Conservation (phyloP, 1,140 invertebrate species). For the Trichogramma pretiosum region DNA sequence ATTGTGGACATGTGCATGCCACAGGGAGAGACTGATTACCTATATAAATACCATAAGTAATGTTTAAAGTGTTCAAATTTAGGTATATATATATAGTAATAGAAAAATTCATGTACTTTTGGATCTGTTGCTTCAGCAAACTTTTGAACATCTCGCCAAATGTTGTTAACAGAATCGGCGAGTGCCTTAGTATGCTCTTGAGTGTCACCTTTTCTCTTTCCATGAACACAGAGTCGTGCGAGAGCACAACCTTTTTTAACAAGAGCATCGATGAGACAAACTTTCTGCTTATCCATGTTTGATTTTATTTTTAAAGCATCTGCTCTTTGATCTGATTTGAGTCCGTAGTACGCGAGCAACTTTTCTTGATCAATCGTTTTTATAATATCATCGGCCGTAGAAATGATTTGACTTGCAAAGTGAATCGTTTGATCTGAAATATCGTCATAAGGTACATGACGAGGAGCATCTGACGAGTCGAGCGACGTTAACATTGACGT, state of each 20-base stretch:
- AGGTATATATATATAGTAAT: constrained; percentile 11
- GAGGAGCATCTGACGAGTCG: constrained; percentile 49
- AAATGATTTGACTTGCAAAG: constrained; percentile 50
- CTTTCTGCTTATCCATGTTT: constrained; percentile 76
- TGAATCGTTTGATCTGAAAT: constrained; percentile 45
- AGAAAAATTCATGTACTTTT: constrained; percentile 50
- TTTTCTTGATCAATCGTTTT: constrained; percentile 64
- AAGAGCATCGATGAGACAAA: constrained; percentile 66
- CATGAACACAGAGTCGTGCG: constrained; percentile 53
- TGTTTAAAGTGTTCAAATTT: constrained; percentile 7
- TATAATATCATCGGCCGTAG: constrained; percentile 58
- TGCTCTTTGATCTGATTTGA: constrained; percentile 66
- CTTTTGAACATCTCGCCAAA: constrained; percentile 64
- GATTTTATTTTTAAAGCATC: constrained; percentile 73
- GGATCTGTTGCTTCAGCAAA: constrained; percentile 69
- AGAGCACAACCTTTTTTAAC: constrained; percentile 66
- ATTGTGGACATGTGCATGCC: constrained; percentile 67
- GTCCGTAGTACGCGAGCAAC: constrained; percentile 66
- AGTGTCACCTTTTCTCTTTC: constrained; percentile 28
- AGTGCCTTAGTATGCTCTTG: constrained; percentile 32
- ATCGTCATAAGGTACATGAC: constrained; percentile 46
- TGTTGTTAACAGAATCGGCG: constrained; percentile 53
- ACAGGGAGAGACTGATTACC: constrained; percentile 66
- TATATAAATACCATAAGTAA: constrained; percentile 28
- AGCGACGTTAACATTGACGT: constrained; percentile 68